Percentiles rank a stretch among this genome's conserved stretches.
phyloP scores from a whole-genome alignment of 2,113 vertebrate genomes.

The Rhynchomys soricoides region DNA sequence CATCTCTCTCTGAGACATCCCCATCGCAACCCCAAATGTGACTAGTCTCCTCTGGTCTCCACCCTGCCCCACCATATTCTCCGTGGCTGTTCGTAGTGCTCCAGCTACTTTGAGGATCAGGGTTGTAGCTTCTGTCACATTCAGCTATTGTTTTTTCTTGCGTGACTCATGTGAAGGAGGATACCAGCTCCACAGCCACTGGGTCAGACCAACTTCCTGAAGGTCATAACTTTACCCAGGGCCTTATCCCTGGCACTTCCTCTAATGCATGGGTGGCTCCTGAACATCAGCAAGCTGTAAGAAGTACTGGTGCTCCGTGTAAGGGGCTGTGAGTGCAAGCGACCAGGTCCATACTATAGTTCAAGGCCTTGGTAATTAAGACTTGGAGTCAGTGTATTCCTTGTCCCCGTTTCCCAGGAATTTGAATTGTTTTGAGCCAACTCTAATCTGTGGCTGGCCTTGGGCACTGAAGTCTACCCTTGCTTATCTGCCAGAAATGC shows the following conservation, averaged over 20 bases:
- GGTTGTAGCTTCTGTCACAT: not conserved
- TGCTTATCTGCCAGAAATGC: not conserved
- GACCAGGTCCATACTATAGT: not conserved
- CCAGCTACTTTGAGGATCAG: not conserved
- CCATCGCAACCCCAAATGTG: not conserved
- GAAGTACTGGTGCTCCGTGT: not conserved
- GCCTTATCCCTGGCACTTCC: not conserved
- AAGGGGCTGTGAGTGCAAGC: not conserved
- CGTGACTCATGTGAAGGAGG: not conserved
- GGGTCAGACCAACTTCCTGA: not conserved
- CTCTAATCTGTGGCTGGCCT: not conserved
- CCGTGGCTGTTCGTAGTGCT: not conserved
- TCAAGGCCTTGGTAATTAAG: not conserved
- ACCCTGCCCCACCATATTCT: fast-evolving
- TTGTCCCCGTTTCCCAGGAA: not conserved
- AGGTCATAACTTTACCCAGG: not conserved
- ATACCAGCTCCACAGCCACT: not conserved
- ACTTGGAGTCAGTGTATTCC: not conserved
- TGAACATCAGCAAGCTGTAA: not conserved
- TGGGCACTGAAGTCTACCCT: not conserved
- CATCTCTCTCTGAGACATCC: fast-evolving
- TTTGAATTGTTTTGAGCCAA: not conserved
- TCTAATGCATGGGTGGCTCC: not conserved
- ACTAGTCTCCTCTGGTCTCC: not conserved
- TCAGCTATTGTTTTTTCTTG: not conserved